Evolutionary conservation across 2,113 vertebrate species (phyloP).

Genomic region (Myanophis thanlyinensis): DNA sequence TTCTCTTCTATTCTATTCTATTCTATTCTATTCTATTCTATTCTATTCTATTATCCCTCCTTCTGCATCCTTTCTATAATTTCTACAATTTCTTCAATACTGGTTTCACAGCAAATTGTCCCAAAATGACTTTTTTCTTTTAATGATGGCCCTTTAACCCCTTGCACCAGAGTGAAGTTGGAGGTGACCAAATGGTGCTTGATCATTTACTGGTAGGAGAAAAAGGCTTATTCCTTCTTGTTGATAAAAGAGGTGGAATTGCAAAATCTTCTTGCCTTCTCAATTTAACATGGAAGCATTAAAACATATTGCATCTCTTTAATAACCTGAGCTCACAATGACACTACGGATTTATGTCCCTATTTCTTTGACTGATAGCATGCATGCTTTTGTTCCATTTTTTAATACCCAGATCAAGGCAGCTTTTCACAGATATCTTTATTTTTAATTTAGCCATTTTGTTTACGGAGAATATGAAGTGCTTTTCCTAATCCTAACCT

Average conservation of each 20-base stretch:
- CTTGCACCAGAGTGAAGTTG: background rate
- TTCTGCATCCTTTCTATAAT: too few relatives aligned
- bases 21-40: too few relatives aligned
- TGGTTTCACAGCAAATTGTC: too few relatives aligned
- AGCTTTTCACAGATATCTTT: background rate
- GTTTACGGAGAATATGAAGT: conserved; percentile 4
- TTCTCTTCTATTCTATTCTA: too few relatives aligned
- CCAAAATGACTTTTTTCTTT: too few relatives aligned
- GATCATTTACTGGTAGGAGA: background rate
- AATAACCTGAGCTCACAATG: background rate
- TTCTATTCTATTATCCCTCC: too few relatives aligned
- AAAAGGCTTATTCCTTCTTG: background rate
- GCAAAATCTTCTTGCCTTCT: background rate
- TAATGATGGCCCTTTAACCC: background rate
- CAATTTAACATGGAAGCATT: background rate
- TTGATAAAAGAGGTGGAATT: background rate
- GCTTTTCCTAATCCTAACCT: conserved; percentile 23
- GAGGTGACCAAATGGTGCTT: background rate
- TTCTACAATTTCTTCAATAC: too few relatives aligned
- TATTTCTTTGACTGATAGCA: background rate
- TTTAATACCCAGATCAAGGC: background rate
- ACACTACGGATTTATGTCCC: background rate
- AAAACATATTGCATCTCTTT: conserved; percentile 3
- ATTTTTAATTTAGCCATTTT: background rate
- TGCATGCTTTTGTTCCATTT: background rate